Evolutionary conservation across 2,797 vertebrate genomes (phyloP), one percentile per base, ranked within the genome.

Genomic region (Semotilus atromaculatus): DNA sequence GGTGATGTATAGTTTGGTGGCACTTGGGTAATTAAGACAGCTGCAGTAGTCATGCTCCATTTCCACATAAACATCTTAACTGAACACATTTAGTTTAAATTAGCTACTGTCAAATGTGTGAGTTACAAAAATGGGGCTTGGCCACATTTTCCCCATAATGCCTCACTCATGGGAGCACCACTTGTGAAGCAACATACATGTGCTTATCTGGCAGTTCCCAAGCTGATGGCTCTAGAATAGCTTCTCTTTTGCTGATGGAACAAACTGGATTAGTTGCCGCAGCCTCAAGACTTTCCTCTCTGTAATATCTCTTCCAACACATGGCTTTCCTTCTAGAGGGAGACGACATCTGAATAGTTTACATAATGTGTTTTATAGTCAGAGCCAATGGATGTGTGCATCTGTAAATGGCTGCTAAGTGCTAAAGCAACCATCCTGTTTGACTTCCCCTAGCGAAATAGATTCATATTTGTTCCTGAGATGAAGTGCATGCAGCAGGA

Each of bases 201-300:
- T 91, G 85, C 80, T 90, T 76, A 88, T 91, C 86, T 78, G 13
- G 74, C 85, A 73, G 87, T 86, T 80, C 48, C 82, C 88, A 72
- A 55, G 81, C 80, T 83, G 80, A 78, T 53, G 82, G 82, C 85
- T 73, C 68, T 43, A 62, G 60, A 87, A 70, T 80, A 78, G 87
- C 88, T 86, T 83, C 80, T 83, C 88, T 87, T 88, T 81, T 88
- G 86, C 73, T 88, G 88, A 78, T 88, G 86, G 76, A 88, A 85
- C 88, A 91, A 92, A 91, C 90, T 89, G 89, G 88, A 92, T 92
- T 92, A 88, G 91, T 91, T 88, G 90, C 92, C 80, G 87, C 89
- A 92, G 88, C 89, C 90, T 74, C 85, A 72, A 89, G 89, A 89
- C 88, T 89, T 86, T 79, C 55, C 83, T 81, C 86, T 74, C 84